Conservation (phyloP, 1,140 invertebrate genomes). For the Nilaparvata lugens region DNA sequence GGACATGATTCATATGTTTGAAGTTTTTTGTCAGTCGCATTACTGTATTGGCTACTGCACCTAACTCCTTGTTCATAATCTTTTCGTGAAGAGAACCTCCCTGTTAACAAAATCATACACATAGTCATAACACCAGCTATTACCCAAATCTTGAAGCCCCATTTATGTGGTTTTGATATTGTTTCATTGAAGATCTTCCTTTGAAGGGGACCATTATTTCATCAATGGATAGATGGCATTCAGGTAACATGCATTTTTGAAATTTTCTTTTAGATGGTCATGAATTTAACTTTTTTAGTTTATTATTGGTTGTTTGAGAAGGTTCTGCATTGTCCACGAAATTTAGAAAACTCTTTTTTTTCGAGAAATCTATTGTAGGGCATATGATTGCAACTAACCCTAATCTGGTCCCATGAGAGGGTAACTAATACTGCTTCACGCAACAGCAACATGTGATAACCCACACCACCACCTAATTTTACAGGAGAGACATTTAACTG, state of each 20-base stretch:
- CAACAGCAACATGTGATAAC: too few species aligned
- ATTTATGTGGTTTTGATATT: slow-evolving; percentile 32
- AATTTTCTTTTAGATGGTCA: slow-evolving; percentile 20
- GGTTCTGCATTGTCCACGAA: too few species aligned
- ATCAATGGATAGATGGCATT: slow-evolving; percentile 27
- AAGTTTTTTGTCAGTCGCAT: slow-evolving; percentile 9
- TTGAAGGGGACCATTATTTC: slow-evolving; percentile 25
- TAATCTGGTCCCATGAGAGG: too few species aligned
- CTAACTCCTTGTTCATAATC: not conserved
- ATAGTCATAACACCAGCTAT: slow-evolving; percentile 15
- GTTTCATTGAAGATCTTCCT: slow-evolving; percentile 16
- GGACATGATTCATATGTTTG: slow-evolving; percentile 17
- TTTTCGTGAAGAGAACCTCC: slow-evolving; percentile 6
- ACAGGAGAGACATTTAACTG: too few species aligned
- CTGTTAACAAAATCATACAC: slow-evolving; percentile 26
- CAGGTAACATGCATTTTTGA: slow-evolving; percentile 27
- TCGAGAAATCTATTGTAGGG: too few species aligned
- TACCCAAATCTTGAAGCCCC: slow-evolving; percentile 25
- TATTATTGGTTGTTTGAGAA: too few species aligned
- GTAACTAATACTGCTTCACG: too few species aligned
- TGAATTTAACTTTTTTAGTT: slow-evolving; percentile 25
- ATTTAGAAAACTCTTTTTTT: too few species aligned
- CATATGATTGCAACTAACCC: too few species aligned
- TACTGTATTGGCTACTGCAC: slow-evolving; percentile 14
- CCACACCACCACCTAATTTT: too few species aligned